Base-by-base conservation (phyloP, 2,888 invertebrate species). In the Eremobia ochroleuca region DNA sequence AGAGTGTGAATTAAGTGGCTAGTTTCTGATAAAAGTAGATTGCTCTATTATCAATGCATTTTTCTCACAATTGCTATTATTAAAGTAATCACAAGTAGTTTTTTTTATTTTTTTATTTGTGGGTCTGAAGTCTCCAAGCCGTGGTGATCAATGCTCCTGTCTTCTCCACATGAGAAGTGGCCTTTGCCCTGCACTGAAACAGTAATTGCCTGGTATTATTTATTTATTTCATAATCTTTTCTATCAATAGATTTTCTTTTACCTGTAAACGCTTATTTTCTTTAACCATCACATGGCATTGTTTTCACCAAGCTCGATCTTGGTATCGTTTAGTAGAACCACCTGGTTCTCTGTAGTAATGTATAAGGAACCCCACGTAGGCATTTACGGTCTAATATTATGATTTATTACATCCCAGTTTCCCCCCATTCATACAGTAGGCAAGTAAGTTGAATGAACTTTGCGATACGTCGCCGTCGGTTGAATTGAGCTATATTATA, bases 371-470 rank as follows among this genome's bases (percentile, higher is more conserved):
- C 43, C 55, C 77, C 15, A 25, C 9, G 5, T 31, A 46, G 6
- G 8, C 15, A 46, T 46, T 59, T 46, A 46, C 15, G 37, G 2
- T 58, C 25, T 8, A 28, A 25, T 28, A 37, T 11, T 11, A n/a
- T 75, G n/a, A 78, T 75, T 78, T 78, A 78, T 78, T 31, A 65
- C 40, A 34, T 67, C 31, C 40, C 21, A 78, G n/a, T 2, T 31
- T n/a, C 46, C 61, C 75, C n/a, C 40, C 40, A 37, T 40, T 37
- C 37, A 40, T 18, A 21, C 9, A 28, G 4, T 28, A 28, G n/a
- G 49, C 31, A 9, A 5, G 8, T 28, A 40, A 78, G 75, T 49
- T 78, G 31, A 75, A 49, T 62, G 78, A n/a, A 62, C 37, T 62
- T 28, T 72, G 34, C 34, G 21, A 21, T 21, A 11, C 4, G n/a